Base-by-base conservation (phyloP, 2,888 invertebrate species). In the Perizoma flavofasciatum region DNA sequence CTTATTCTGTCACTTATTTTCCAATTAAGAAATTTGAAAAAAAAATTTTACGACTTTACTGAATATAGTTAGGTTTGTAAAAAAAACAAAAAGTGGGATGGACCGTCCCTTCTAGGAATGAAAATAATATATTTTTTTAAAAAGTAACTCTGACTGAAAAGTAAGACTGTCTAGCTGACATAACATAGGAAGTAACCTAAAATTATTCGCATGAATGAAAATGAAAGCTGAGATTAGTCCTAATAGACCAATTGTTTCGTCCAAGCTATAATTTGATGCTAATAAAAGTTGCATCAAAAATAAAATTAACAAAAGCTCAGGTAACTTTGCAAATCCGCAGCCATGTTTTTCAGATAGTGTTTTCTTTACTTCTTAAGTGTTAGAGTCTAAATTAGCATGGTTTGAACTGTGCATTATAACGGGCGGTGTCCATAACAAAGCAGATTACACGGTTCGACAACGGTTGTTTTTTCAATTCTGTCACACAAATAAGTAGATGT, bases 171-270 rank as follows among this genome's bases (percentile, higher is more conserved):
- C n/a, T n/a, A n/a, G n/a, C n/a, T n/a, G n/a, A n/a, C 44, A 40
- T 49, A 35, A 49, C 41, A 10, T 33, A 44, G 51, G 52, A 51
- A 54, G 40, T 44, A 5, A 35, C 43, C n/a, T 39, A 48, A 55
- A 50, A 59, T 47, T 51, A 49, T 58, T 47, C 55, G 55, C 53
- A 44, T 58, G 53, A 62, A 57, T 59, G 45, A 55, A 58, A 59
- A 55, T 50, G 65, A 66, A 66, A 66, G 62, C 53, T 49, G 7
- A 49, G 39, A 54, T 61, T 49, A 55, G 51, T 58, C 55, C 41
- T 52, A 67, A 63, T 60, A 59, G 49, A 57, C n/a, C 64, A 58
- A 66, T 67, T 69, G 63, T 67, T 63, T 67, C 54, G 44, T 48
- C 55, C 53, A 44, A 50, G 43, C 61, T 62, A 59, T 65, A 59